phyloP scores from a whole-genome alignment of 37 sponge, comb jelly and placozoan genomes.

The Ephydatia muelleri region DNA sequence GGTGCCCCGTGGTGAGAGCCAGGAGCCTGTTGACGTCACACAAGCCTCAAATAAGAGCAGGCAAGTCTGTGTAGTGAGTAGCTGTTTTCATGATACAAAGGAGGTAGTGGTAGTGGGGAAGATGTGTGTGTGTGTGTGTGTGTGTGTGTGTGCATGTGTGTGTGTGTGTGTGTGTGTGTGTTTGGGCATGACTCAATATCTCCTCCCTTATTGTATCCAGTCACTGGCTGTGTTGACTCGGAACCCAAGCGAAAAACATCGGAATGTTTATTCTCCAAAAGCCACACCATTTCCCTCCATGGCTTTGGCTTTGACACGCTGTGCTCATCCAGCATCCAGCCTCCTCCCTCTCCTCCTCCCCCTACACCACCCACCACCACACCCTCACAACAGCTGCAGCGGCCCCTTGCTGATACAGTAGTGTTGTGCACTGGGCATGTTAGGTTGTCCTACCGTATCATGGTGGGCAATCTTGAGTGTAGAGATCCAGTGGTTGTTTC shows the following conservation, averaged over 20 bases:
- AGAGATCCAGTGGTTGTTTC: slow-evolving; percentile 9
- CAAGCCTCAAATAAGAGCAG: slow-evolving; percentile 40
- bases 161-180: not conserved
- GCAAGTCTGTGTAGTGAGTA: not conserved
- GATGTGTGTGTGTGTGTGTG: not conserved
- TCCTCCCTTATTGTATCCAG: no score
- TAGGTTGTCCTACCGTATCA: slow-evolving; percentile 7
- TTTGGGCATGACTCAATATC: no score
- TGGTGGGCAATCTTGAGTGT: slow-evolving; percentile 31
- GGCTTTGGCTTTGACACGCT: slow-evolving; percentile 37
- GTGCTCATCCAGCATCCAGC: not conserved
- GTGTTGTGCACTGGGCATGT: slow-evolving; percentile 19
- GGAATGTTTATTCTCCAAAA: slow-evolving; percentile 40
- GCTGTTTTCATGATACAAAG: not conserved
- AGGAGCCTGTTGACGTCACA: not conserved
- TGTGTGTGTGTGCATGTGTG: not conserved
- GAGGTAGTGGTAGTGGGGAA: not conserved
- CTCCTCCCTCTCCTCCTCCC: not conserved
- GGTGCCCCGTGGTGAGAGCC: slow-evolving; percentile 35
- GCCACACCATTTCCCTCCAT: slow-evolving; percentile 28
- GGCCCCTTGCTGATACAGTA: not conserved
- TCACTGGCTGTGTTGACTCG: slow-evolving; percentile 55
- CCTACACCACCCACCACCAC: not conserved
- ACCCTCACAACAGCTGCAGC: not conserved
- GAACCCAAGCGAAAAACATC: slow-evolving; percentile 24